Conservation (phyloP, 2,113 vertebrate species). For the Mellivora capensis region DNA sequence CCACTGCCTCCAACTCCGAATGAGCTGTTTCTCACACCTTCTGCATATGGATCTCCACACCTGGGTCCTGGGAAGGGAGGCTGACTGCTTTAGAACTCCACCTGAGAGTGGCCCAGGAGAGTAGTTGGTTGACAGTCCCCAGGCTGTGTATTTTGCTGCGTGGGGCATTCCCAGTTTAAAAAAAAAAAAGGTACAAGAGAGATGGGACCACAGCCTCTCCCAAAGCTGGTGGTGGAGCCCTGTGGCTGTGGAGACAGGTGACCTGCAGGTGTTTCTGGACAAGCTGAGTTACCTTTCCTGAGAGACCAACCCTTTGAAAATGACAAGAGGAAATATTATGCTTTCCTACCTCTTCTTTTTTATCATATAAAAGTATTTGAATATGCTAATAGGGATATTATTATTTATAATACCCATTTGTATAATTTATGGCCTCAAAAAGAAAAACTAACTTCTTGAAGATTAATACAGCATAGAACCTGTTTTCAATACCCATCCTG, state of each 20-base stretch:
- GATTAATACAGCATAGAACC: background rate
- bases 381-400: background rate
- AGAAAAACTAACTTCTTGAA: background rate
- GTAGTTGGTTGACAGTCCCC: slow-evolving; percentile 27
- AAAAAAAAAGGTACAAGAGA: no score
- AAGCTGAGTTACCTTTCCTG: background rate
- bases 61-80: background rate
- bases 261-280: background rate
- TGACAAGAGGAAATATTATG: background rate
- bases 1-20: background rate
- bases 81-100: background rate
- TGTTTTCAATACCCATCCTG: background rate
- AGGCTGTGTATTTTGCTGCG: background rate
- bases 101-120: background rate
- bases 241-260: background rate
- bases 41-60: background rate
- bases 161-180: background rate
- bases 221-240: background rate
- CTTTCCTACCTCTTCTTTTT: background rate
- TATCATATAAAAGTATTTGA: background rate
- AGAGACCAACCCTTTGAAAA: background rate
- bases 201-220: background rate
- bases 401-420: background rate
- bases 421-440: background rate
- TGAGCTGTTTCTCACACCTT: background rate